These are phyloP conservation scores for Perizoma flavofasciatum DNA, from an alignment of 2,888 invertebrate species.

Conservation along the genomic window DNA sequence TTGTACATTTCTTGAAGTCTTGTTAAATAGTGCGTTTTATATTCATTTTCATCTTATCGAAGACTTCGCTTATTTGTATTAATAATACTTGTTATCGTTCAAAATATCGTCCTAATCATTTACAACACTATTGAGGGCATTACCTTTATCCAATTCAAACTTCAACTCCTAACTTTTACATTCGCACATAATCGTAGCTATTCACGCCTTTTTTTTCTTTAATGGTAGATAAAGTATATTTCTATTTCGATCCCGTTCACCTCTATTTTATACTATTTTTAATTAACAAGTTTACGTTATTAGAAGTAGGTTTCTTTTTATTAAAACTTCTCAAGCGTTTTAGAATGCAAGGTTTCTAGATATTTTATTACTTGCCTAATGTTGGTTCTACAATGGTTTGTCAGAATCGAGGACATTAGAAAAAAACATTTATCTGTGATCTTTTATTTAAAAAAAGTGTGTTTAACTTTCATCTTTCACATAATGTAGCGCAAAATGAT, in stretches of 20 bases:
- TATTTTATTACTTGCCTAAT: conserved; percentile 12
- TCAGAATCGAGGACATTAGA: conserved; percentile 1
- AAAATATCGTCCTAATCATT: conserved; percentile 14
- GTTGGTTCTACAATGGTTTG: conserved; percentile 7
- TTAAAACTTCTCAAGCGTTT: conserved; percentile 3
- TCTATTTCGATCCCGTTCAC: too few relatives aligned
- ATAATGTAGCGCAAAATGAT: too few relatives aligned
- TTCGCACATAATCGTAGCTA: neutral
- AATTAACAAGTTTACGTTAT: too few relatives aligned
- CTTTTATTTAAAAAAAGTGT: too few relatives aligned
- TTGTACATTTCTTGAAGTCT: neutral
- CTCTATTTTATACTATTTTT: too few relatives aligned
- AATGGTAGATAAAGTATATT: too few relatives aligned
- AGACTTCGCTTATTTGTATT: neutral
- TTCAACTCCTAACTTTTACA: neutral
- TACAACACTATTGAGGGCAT: conserved; percentile 10
- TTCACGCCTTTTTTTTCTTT: too few relatives aligned
- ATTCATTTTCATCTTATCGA: neutral
- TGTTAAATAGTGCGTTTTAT: neutral
- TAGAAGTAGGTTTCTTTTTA: neutral
- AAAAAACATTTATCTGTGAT: neutral
- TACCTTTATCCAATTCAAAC: conserved; percentile 1
- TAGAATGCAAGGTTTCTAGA: conserved; percentile 19
- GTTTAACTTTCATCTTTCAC: too few relatives aligned
- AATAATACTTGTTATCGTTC: conserved; percentile 14